phyloP scores from a whole-genome alignment of 2,797 vertebrate genomes.

The Cyclura pinguis region DNA sequence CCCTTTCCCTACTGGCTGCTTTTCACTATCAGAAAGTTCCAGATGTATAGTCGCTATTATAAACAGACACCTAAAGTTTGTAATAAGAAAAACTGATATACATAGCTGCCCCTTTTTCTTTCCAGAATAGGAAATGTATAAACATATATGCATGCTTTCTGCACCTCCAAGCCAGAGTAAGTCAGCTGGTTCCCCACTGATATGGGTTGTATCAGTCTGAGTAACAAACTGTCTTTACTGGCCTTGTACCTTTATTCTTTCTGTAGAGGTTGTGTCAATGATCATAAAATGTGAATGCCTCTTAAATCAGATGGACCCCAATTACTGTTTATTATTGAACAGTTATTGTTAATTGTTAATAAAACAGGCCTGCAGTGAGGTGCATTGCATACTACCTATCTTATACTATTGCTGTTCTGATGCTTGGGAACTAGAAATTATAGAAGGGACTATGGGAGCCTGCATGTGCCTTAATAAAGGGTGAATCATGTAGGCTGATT shows the following conservation, averaged over 20 bases:
- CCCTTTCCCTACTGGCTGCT: background rate
- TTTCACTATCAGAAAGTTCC: background rate
- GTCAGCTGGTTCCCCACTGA: background rate
- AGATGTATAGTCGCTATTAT: background rate
- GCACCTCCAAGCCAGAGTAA: background rate
- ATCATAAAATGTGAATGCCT: background rate
- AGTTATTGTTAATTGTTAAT: background rate
- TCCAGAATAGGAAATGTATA: background rate
- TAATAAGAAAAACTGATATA: too few species aligned
- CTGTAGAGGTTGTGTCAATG: background rate
- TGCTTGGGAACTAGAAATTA: background rate
- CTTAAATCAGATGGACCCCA: background rate
- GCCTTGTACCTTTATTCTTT: background rate
- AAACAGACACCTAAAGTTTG: background rate
- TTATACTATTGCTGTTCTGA: background rate
- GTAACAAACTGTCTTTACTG: background rate
- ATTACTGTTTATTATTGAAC: too few species aligned
- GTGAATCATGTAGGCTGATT: background rate
- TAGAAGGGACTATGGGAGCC: background rate
- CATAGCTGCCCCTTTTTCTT: background rate
- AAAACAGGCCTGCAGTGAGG: background rate
- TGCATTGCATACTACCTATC: background rate
- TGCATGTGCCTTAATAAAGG: background rate
- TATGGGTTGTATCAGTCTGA: background rate
- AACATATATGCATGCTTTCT: background rate